These are phyloP conservation scores for Saturnia pavonia DNA, from an alignment of 2,888 invertebrate species.

Conservation along the genomic window DNA sequence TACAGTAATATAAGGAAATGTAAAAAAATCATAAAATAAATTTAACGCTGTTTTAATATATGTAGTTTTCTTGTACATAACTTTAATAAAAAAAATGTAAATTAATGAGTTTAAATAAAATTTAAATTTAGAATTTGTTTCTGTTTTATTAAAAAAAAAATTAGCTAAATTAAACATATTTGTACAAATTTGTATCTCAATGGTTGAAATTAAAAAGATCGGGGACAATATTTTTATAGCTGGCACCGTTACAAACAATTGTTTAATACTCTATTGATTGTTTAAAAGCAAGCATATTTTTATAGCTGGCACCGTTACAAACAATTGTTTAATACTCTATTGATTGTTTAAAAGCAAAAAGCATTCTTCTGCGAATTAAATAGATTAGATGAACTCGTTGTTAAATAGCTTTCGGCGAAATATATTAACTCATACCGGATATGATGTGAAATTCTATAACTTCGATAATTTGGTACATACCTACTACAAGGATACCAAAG, in stretches of 20 bases:
- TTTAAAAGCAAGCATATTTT: no score
- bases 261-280: no score
- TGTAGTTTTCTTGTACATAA: background rate
- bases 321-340: no score
- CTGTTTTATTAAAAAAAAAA: no score
- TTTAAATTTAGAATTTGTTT: background rate
- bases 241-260: no score
- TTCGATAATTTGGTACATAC: no score
- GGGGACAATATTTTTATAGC: no score
- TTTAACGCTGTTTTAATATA: background rate
- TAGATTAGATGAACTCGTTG: constrained; percentile 66
- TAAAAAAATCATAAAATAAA: background rate
- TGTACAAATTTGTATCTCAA: no score
- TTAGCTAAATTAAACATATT: no score
- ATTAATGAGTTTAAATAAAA: background rate
- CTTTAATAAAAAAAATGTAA: background rate
- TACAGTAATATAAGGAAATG: background rate
- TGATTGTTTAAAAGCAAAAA: no score
- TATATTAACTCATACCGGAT: constrained; percentile 36
- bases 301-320: no score
- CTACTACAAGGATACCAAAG: constrained; percentile 18
- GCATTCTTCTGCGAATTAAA: constrained; percentile 52
- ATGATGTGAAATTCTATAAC: constrained; percentile 31
- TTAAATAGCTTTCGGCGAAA: constrained; percentile 58
- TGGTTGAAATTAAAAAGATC: no score